A percentile compares a stretch with the other conserved stretches of the same genome.
Conservation (phyloP, 2,113 vertebrate genomes). For the Puntigrus tetrazona region DNA sequence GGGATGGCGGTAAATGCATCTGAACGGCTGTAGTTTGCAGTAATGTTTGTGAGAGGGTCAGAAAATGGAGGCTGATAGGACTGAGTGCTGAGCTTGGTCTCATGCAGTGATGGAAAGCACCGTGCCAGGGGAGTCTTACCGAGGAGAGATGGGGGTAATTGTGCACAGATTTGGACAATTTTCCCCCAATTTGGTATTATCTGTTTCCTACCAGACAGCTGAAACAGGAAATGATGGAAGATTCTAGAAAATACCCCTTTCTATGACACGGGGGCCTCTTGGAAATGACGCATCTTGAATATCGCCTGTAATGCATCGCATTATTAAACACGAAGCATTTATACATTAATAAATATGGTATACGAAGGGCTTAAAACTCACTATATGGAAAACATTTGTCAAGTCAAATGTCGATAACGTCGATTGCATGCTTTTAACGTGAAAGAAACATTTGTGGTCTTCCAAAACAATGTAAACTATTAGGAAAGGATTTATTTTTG, state of each 20-base stretch:
- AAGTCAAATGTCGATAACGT: neutral
- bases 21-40: slow-evolving; percentile 51
- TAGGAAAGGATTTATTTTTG: neutral
- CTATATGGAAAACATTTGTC: neutral
- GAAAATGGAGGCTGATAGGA: slow-evolving; percentile 61
- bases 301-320: neutral
- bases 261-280: neutral
- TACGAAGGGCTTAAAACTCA: neutral
- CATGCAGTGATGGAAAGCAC: slow-evolving; percentile 53
- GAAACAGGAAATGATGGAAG: slow-evolving; percentile 29
- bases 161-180: slow-evolving; percentile 50
- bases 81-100: slow-evolving; percentile 53
- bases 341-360: neutral
- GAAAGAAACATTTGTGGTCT: too few relatives aligned
- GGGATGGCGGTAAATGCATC: slow-evolving; percentile 33
- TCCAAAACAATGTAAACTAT: neutral
- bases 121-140: slow-evolving; percentile 40
- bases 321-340: neutral
- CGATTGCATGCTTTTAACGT: too few relatives aligned
- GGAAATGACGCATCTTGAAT: slow-evolving; percentile 16
- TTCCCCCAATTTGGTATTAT: slow-evolving; percentile 42
- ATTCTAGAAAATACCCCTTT: slow-evolving; percentile 17
- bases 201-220: slow-evolving; percentile 49
- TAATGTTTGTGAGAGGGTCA: slow-evolving; percentile 50
- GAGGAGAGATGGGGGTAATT: slow-evolving; percentile 56